These are phyloP conservation scores for Ptychochromis oligacanthus DNA, from an alignment of 2,113 vertebrate species.

Conservation along the genomic window DNA sequence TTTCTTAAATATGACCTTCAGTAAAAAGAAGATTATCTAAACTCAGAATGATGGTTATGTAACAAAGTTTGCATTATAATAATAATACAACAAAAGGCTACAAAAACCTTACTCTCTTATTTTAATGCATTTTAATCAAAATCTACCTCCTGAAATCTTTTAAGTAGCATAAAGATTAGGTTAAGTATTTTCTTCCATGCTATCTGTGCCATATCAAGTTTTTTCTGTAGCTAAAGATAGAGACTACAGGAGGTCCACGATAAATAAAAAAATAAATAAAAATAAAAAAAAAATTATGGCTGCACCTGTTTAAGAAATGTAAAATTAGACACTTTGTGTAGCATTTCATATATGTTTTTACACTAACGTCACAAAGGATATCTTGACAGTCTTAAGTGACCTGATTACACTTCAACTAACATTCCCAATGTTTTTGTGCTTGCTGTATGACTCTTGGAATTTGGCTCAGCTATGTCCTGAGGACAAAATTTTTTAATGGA, in stretches of 20 bases:
- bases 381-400: rapidly evolving
- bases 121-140: background rate
- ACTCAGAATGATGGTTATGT: background rate
- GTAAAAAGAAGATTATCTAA: background rate
- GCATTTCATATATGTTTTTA: background rate
- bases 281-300: no score
- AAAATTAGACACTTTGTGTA: background rate
- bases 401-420: background rate
- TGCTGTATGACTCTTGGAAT: background rate
- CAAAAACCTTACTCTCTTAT: background rate
- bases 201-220: background rate
- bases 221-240: background rate
- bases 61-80: background rate
- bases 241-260: background rate
- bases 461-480: background rate
- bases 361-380: background rate
- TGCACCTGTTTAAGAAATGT: background rate
- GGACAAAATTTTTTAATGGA: no score
- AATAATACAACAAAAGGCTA: background rate
- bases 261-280: no score
- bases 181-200: background rate
- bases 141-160: background rate
- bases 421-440: background rate
- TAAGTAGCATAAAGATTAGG: background rate
- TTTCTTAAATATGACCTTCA: background rate